phyloP scores from a whole-genome alignment of 2,888 invertebrate species.

The Loripinus fragilis region DNA sequence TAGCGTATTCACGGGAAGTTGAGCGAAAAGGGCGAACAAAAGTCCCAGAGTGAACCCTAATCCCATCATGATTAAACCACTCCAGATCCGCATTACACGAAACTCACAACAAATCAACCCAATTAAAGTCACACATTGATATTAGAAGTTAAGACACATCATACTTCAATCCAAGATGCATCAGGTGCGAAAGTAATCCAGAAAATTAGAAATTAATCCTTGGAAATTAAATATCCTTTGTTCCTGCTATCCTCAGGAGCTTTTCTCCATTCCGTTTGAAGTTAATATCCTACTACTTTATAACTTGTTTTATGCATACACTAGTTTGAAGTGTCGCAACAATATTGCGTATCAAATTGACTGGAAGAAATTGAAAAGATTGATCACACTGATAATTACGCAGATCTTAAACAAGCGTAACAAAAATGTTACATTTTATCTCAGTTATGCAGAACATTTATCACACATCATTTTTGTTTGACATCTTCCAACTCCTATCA shows the following conservation, averaged over 20 bases:
- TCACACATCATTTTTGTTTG: conserved; percentile 15
- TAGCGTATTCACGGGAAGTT: conserved; percentile 71
- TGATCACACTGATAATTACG: neutral
- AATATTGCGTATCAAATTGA: neutral
- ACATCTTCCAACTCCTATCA: neutral
- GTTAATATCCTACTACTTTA: no score
- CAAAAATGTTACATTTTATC: conserved; percentile 18
- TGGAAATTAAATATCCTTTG: neutral
- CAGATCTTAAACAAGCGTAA: neutral
- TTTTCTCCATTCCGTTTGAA: no score
- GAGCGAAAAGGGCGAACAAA: conserved; percentile 71
- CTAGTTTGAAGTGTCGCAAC: no score
- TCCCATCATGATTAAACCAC: conserved; percentile 69
- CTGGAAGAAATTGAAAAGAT: neutral
- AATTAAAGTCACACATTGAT: conserved; percentile 11
- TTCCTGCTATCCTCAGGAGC: no score
- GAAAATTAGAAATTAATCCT: neutral
- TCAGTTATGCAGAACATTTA: conserved; percentile 8
- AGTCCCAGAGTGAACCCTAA: conserved; percentile 74
- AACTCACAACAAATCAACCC: conserved; percentile 12
- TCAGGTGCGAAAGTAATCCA: conserved; percentile 9
- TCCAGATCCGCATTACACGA: conserved; percentile 53
- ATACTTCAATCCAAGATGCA: neutral
- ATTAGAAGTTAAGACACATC: neutral
- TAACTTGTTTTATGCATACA: no score